Evolutionary conservation across 2,797 vertebrate species (phyloP).

Genomic region (Lagorchestes hirsutus): DNA sequence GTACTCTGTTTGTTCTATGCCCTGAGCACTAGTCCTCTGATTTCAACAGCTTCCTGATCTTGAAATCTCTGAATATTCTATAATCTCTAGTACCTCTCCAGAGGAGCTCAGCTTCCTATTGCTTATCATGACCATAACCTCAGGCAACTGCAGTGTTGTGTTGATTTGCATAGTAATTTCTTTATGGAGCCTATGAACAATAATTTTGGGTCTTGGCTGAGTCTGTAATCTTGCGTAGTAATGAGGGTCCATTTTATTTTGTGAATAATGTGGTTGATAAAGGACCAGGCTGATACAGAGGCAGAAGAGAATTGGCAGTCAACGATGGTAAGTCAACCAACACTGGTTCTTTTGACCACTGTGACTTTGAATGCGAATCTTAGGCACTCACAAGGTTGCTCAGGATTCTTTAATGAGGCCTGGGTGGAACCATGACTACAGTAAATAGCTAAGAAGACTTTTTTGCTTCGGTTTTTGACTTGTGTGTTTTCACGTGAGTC

Average conservation of each 20-base stretch:
- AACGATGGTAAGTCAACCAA: background rate
- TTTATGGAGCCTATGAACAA: conserved; percentile 36
- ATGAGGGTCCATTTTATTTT: background rate
- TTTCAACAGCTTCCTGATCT: background rate
- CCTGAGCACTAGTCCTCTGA: background rate
- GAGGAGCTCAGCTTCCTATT: background rate
- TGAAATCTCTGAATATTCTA: background rate
- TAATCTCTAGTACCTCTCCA: background rate
- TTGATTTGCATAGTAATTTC: conserved; percentile 45
- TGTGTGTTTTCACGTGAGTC: background rate
- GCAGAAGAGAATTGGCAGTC: background rate
- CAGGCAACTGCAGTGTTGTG: background rate
- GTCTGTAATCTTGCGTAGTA: background rate
- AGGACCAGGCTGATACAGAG: conserved; percentile 41
- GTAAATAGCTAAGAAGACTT: conserved; percentile 3
- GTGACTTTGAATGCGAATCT: conserved; percentile 28
- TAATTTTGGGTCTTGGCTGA: conserved; percentile 8
- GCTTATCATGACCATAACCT: background rate
- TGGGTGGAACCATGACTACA: background rate
- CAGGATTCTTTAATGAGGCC: background rate
- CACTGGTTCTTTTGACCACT: conserved; percentile 8
- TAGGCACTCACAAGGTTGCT: conserved; percentile 49
- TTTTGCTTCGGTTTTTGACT: background rate
- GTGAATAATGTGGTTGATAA: background rate
- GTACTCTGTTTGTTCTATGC: background rate